Base-by-base conservation (phyloP, 2,113 vertebrate species). In the Greenwoodochromis staneri region DNA sequence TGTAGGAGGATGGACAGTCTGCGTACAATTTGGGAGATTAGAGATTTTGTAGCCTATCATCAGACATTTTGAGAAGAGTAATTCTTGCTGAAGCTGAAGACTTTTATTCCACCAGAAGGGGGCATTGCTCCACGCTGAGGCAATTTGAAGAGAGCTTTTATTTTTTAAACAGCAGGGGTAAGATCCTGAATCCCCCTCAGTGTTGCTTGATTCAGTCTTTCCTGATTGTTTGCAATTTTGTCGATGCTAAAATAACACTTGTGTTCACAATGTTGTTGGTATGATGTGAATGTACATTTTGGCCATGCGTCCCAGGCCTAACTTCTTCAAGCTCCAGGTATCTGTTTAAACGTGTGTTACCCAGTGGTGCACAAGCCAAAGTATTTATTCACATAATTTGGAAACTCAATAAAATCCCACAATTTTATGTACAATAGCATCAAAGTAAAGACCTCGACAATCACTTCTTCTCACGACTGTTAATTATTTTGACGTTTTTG, bases 1-100 rank as follows among this genome's bases (percentile, higher is more conserved):
- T 71, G 88, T 83, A 63, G 80, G 92, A 81, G 89, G 85, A 24
- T 34, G 69, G 40, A 55, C 82, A 86, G 71, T 83, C 87, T 91
- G 85, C 3, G 1, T 24, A 29, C 51, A 45, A 3, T 16, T 34
- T 83, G 61, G 45, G 45, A 69, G 21, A 69, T 66, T 69, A 31
- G 24, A 31, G 27, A 61, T 47, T 82, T 36, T 45, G 31, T 69
- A 53, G n/a, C 61, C 24, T 69, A 21, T 29, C 69, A 73, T 27
- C 38, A 27, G 21, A 29, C 38, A 42, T 42, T 71, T 42, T 42
- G 66, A 71, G 12, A 6, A 16, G 27, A 45, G 27, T 17, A 6
- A 73, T 73, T 73, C 40, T 11, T 17, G 14, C 24, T 73, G 6
- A 73, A 73, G 13, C 24, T 73, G 21, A 27, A 27, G 69, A 73